phyloP scores from a whole-genome alignment of 2,888 invertebrate species.

The Athripsodes cinereus region DNA sequence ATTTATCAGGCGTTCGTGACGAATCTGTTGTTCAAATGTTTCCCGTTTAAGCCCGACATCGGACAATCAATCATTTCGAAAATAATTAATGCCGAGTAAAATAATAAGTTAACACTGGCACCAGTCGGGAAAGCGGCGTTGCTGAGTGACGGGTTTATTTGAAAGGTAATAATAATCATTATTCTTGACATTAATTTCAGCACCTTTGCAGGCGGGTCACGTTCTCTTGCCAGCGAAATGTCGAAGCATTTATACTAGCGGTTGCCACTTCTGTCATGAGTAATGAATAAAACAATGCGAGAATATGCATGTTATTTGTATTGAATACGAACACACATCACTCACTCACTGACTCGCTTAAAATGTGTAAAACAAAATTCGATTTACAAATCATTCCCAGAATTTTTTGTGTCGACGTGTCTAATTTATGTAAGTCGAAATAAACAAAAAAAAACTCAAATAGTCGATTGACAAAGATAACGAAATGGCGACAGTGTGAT shows the following conservation, averaged over 20 bases:
- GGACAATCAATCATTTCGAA: conserved; percentile 1
- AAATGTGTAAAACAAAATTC: too few relatives aligned
- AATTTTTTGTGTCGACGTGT: too few relatives aligned
- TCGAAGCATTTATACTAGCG: conserved; percentile 3
- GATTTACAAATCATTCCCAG: too few relatives aligned
- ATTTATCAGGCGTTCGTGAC: too few relatives aligned
- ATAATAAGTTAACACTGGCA: conserved; percentile 1
- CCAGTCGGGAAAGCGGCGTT: conserved; percentile 1
- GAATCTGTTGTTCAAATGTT: background rate
- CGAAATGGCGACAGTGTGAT: too few relatives aligned
- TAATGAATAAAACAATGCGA: conserved; percentile 8
- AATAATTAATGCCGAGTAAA: background rate
- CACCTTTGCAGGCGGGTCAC: conserved; percentile 9
- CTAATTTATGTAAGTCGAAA: too few relatives aligned
- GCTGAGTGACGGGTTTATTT: conserved; percentile 6
- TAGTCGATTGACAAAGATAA: too few relatives aligned
- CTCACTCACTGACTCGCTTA: too few relatives aligned
- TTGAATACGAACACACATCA: conserved; percentile 2
- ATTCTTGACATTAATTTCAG: conserved; percentile 8
- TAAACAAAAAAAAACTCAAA: too few relatives aligned
- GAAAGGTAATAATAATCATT: conserved; percentile 4
- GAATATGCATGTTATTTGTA: conserved; percentile 2
- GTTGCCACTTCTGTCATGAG: background rate
- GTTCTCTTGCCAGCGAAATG: conserved; percentile 6
- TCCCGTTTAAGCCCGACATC: background rate